Conservation (phyloP, 2,888 invertebrate genomes). For the Clitarchus hookeri region DNA sequence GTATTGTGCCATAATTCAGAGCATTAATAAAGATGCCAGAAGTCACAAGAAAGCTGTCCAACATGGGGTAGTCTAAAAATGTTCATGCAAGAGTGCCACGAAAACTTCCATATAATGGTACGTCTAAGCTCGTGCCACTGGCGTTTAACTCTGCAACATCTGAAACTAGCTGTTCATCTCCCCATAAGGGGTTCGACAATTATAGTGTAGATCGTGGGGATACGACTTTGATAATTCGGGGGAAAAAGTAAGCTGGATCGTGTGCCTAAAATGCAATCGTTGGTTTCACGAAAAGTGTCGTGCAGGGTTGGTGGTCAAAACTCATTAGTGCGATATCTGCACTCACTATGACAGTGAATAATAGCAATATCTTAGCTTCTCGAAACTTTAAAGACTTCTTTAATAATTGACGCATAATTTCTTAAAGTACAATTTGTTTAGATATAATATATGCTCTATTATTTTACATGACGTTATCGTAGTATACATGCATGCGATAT, state of each 20-base stretch:
- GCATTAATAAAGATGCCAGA: constrained; percentile 17
- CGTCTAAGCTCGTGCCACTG: neutral
- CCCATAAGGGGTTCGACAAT: neutral
- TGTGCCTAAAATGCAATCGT: neutral
- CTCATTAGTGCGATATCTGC: neutral
- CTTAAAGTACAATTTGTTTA: neutral
- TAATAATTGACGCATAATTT: neutral
- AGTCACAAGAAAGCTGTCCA: neutral
- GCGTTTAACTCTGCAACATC: neutral
- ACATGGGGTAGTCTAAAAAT: neutral
- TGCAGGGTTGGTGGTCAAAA: neutral
- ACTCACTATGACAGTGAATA: constrained; percentile 12
- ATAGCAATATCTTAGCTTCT: neutral
- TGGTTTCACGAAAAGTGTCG: constrained; percentile 10
- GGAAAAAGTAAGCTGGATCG: neutral
- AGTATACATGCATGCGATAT: neutral
- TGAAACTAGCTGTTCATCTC: neutral
- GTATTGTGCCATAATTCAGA: neutral
- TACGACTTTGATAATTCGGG: neutral
- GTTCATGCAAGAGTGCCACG: neutral
- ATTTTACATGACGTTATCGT: neutral
- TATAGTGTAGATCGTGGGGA: neutral
- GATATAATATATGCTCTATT: neutral
- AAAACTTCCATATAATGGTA: neutral
- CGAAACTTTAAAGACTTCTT: neutral